Base-by-base conservation (phyloP, 1,140 invertebrate genomes). In the Bombus ignitus region DNA sequence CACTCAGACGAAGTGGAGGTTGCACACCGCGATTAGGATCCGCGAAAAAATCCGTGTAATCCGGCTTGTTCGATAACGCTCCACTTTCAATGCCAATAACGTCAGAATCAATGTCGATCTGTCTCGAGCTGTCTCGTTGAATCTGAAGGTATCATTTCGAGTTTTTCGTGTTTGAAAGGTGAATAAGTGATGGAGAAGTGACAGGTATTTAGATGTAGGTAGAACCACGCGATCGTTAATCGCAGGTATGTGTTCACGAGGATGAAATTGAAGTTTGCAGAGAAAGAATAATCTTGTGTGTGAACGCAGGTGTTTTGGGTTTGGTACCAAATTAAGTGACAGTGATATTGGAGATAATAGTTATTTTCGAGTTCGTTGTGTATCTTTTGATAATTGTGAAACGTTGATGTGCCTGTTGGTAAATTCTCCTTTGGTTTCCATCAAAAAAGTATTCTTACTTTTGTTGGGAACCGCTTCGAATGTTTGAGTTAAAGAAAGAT, bases 21-120 rank as follows among this genome's bases (percentile, higher is more conserved):
- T 47, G 44, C n/a, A 66, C 59, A 35, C 12, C 1, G 42, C 53
- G 75, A 76, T 47, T 57, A 84, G 47, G n/a, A 44, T 71, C 66
- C 47, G 53, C 66, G 66, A 62, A 80, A 83, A 76, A 83, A 83
- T 39, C 9, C 28, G 22, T n/a, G 28, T 9, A 66, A 68, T 77
- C 73, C 39, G 53, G 25, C 35, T 32, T 18, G 74, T 8, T 39
- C 59, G 25, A 39, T n/a, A 18, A 32, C 72, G 9, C 9, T 47
- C n/a, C 42, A 25, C 22, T 47, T 42, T 2, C 15, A 10, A 4
- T n/a, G 28, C 8, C n/a, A 25, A 47, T 47, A 37, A 37, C 22
- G 44, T 35, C 22, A 18, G n/a, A n/a, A 74, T 70, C 68, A 8
- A 13, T 35, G 68, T 70, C 68, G 68, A 70, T 10, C 35, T 39